Evolutionary conservation across 1,140 invertebrate genomes (phyloP).

Genomic region (Hyles vespertilio): DNA sequence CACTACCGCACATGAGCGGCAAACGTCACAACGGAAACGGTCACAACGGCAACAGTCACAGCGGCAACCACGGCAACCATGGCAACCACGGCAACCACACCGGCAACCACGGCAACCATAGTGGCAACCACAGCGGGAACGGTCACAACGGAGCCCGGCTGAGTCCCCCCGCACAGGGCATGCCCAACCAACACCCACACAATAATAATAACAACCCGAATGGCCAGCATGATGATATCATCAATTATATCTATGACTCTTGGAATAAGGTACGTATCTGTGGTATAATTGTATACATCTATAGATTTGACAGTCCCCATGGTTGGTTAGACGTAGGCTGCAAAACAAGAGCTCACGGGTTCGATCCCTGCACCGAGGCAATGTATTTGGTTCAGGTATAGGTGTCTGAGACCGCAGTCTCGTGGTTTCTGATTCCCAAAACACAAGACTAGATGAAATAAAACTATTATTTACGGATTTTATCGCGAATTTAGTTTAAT

Average conservation of each 20-base stretch:
- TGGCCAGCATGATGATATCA: constrained; percentile 67
- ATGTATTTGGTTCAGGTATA: too few relatives aligned
- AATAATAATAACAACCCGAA: constrained; percentile 16
- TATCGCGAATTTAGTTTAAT: too few relatives aligned
- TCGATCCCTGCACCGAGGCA: too few relatives aligned
- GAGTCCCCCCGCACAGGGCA: constrained; percentile 55
- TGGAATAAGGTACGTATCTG: constrained; percentile 65
- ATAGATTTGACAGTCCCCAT: not conserved
- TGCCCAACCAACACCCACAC: constrained; percentile 30
- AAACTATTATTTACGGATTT: too few relatives aligned
- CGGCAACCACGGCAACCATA: constrained; percentile 26
- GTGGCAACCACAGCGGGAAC: constrained; percentile 12
- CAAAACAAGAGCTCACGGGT: too few relatives aligned
- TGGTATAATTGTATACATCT: not conserved
- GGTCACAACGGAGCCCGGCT: constrained; percentile 41
- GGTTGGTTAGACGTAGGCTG: too few relatives aligned
- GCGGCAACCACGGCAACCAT: constrained; percentile 15
- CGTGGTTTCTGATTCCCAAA: too few relatives aligned
- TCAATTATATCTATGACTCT: constrained; percentile 71
- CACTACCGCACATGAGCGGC: constrained; percentile 56
- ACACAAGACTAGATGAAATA: too few relatives aligned
- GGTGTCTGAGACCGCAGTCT: too few relatives aligned
- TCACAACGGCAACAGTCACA: constrained; percentile 29
- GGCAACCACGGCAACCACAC: not conserved
- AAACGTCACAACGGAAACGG: constrained; percentile 46